Base-by-base conservation (phyloP, 2,113 vertebrate genomes). In the Peucedramus taeniatus region DNA sequence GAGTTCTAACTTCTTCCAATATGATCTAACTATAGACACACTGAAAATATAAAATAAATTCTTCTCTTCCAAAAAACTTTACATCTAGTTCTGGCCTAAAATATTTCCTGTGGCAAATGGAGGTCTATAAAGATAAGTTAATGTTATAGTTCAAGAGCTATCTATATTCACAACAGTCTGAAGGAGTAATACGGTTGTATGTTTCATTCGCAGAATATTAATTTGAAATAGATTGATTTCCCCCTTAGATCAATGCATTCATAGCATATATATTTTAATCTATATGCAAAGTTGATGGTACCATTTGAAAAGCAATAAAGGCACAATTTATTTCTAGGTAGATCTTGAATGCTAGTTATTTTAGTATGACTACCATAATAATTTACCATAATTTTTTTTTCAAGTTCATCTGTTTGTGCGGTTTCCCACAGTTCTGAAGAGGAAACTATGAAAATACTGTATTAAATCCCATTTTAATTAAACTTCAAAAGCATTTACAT, bases 281-380 rank as follows among this genome's bases (percentile, higher is more conserved):
- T 94, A 92, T 72, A 95, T 94, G 82, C 82, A 95, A 90, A 96
- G 82, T 57, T 93, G 75, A 77, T 90, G 42, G 21, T 69, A 61
- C 40, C 10, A 61, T 83, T 86, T 95, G 70, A 83, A 93, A 95
- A 94, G 71, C 70, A 74, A 80, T 90, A 88, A 27, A 72, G 6
- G 13, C 16, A 59, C 31, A 76, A 74, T 80, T 93, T 94, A 69
- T 83, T 91, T 80, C 90, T 76, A 79, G 44, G 27, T 56, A 60
- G 37, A 44, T 50, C 37, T 64, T 49, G 53, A 76, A 60, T 7
- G 1, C 31, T 53, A 79, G n/a, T 26, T 79, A 56, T 91, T 89
- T 91, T 68, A 60, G 27, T 66, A 45, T 6, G 13, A 77, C 60
- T 78, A 75, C 51, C 31, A 60, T 71, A 93, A 89, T 74, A 71